Evolutionary conservation across 2,113 vertebrate species (phyloP), one percentile per base, ranked within the genome.

Genomic region (Hystrix cristata): DNA sequence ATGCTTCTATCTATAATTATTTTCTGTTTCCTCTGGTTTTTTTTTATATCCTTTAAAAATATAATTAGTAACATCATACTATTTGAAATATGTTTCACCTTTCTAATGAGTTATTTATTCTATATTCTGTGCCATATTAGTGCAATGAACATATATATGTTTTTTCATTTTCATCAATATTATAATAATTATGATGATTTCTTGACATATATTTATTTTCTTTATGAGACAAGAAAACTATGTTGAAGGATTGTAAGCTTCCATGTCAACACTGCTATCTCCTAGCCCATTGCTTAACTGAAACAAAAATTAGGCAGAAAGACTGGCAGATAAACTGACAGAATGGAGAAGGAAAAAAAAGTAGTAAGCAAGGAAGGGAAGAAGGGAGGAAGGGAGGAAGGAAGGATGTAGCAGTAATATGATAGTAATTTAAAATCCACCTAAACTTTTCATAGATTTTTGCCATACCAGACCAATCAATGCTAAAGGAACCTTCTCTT

Each of bases 331-430:
- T 0, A 51, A 23, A 43, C 18, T 51, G 74, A 53, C 6, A 6
- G 8, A 38, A 80, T 48, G 23, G 72, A 12, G 19, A 16, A 13
- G 31, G 7, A 43, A 31, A 31, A 25, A 7, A 60, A 29, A n/a
- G 8, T 7, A 48, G 13, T 14, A 16, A 27, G 51, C 3, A 31
- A 29, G 7, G 27, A 31, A 51, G 38, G 5, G 34, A 72, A 13
- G 16, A 31, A 48, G 0, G 21, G 8, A 18, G 0, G 9, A 53
- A 34, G 76, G n/a, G 38, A 7, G 4, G 6, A 43, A 34, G 4
- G 46, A 38, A 21, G 31, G 14, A 7, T 27, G 27, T 4, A 87
- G 46, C 19, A 59, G 34, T 74, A 7, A 92, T 64, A 34, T n/a
- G 8, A 53, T 76, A 38, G 16, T 82, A 64, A 83, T 53, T 14